Base-by-base conservation (phyloP, 2,113 vertebrate species). In the Callionymus lyra region DNA sequence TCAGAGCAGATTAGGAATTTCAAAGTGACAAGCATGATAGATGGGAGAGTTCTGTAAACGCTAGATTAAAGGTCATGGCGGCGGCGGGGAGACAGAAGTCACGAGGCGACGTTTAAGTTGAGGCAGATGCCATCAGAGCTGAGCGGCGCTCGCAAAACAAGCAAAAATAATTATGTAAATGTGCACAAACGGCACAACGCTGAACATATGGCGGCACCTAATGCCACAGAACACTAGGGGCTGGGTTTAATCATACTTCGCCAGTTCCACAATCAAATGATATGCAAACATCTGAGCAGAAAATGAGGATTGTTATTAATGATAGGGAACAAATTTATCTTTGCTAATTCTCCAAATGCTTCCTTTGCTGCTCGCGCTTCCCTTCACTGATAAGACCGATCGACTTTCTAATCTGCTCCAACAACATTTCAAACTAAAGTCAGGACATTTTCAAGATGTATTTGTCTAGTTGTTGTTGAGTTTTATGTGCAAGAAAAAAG, bases 21-120 rank as follows among this genome's bases (percentile, higher is more conserved):
- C 64, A 78, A 87, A 85, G 79, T 85, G 85, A 86, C 84, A 87
- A 85, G 68, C 84, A 76, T 84, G 81, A 80, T 84, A 84, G 84
- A 83, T 79, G 77, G 54, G 43, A 76, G 77, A 63, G 61, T 78
- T 86, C 82, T 84, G 81, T 74, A 74, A 81, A 63, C 81, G 38
- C 67, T 41, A 82, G 84, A 87, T 85, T 85, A 85, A 85, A 85
- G 84, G 84, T 86, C 80, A 84, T 68, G 67, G 70, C 64, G 31
- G 75, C 68, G 68, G 77, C 59, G 27, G 17, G 17, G 19, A 41
- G 8, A 38, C 4, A 53, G 56, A 72, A 81, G 58, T 80, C 72
- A 68, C 63, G 50, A 71, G 67, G 77, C 80, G 52, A 70, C 59
- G 27, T 75, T 80, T 69, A 79, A 79, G 74, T 83, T 79, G 65